Evolutionary conservation across 1,140 invertebrate genomes (phyloP), one percentile per base, ranked within the genome.

Genomic region (Idris sp.): DNA sequence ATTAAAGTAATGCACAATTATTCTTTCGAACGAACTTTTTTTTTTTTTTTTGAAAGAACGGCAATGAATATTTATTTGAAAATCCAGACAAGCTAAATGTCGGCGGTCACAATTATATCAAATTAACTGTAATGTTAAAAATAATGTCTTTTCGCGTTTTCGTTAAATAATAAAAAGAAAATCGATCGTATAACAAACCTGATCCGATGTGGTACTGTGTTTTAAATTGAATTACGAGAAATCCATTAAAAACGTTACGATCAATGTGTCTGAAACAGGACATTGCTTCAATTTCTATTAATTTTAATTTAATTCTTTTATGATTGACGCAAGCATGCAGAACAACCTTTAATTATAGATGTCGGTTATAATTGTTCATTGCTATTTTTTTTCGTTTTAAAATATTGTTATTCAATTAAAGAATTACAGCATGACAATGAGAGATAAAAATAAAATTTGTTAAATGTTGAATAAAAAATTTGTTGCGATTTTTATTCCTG

Each of bases 21-120:
- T 41, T 48, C 36, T 10, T 56, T 49, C n/a, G 46, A 72, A 49
- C 43, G 48, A 18, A 56, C 62, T 72, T 35, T 14, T 35, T 40
- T 31, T 19, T 6, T 2, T 2, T 16, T 51, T 69, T 64, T 72
- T 64, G 62, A 46, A 48, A 41, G 16, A 11, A 22, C 67, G 25
- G 49, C 31, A 72, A 64, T 71, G 68, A 72, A 72, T 72, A 72
- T 72, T 72, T 72, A 72, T 72, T 58, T 28, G 68, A 35, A 54
- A 61, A 71, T 46, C 54, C 51, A 64, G 33, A 51, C 49, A 43
- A 16, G 26, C 51, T 35, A 58, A 59, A 59, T 18, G 51, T 65
- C 58, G 48, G 2, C 54, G 54, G 36, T n/a, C 49, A 62, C 61
- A 61, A 74, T 74, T 65, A 74, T 53, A 53, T 65, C 69, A 73